Conservation (phyloP, 2,113 vertebrate genomes). For the Glaucidium brasilianum region DNA sequence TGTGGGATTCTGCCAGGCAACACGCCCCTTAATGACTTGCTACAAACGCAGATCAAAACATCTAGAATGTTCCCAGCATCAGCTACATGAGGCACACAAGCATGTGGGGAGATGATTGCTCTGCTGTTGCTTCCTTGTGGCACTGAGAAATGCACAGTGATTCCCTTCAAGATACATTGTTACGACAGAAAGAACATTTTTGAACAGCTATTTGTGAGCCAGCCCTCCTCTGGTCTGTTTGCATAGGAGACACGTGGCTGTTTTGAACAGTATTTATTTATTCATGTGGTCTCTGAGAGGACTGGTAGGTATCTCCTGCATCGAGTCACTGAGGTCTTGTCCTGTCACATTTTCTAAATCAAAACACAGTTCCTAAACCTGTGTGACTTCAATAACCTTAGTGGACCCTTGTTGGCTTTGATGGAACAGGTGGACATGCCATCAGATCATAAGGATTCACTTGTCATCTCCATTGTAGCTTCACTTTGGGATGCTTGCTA, state of each 20-base stretch:
- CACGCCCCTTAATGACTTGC: accelerated
- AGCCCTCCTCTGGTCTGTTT: neutral
- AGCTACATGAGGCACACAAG: neutral
- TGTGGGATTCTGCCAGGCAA: neutral
- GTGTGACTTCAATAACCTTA: neutral
- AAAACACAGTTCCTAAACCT: constrained; percentile 28
- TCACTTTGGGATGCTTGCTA: constrained; percentile 21
- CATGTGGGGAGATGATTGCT: accelerated
- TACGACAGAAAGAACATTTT: neutral
- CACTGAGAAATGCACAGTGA: neutral
- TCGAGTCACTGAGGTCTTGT: neutral
- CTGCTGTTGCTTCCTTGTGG: neutral
- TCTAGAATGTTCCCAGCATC: neutral
- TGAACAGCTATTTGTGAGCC: neutral
- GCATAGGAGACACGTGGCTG: neutral
- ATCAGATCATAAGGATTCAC: constrained; percentile 17
- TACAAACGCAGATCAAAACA: neutral
- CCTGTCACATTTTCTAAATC: constrained; percentile 6
- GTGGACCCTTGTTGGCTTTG: constrained; percentile 24
- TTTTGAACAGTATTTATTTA: neutral
- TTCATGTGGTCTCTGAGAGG: neutral
- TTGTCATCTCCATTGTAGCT: constrained; percentile 21
- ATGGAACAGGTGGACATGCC: constrained; percentile 35
- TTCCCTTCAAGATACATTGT: neutral
- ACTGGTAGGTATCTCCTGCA: neutral